Evolutionary conservation across 2,113 vertebrate genomes (phyloP).

Genomic region (Corythoichthys haematopterus): DNA sequence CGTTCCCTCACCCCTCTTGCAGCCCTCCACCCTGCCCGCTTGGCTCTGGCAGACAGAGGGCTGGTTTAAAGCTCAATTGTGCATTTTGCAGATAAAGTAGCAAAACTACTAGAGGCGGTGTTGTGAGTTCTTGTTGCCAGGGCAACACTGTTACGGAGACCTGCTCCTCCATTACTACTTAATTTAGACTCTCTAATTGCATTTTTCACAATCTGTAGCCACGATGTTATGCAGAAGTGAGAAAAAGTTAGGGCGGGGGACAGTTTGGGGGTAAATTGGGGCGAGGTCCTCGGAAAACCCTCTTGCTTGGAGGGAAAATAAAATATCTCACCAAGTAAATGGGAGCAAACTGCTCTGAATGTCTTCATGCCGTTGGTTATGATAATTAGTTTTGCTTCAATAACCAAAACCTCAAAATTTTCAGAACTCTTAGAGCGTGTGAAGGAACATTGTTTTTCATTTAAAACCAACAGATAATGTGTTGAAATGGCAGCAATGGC

Average conservation of each 20-base stretch:
- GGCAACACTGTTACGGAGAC: conserved; percentile 95
- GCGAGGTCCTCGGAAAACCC: conserved; percentile 28
- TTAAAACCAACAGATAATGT: conserved; percentile 36
- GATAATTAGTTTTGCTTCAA: conserved; percentile 49
- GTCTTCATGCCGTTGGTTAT: conserved; percentile 37
- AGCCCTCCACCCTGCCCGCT: conserved; percentile 73
- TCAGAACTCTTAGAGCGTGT: conserved; percentile 24
- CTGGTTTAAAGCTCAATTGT: conserved; percentile 99
- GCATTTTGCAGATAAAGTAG: conserved; percentile 99
- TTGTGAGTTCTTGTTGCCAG: conserved; percentile 95
- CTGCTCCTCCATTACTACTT: conserved; percentile 99
- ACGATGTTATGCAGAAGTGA: conserved; percentile 72
- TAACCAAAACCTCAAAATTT: conserved; percentile 39
- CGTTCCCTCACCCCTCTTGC: conserved; percentile 21
- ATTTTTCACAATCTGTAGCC: conserved; percentile 97
- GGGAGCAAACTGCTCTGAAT: conserved; percentile 31
- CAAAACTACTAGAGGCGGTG: conserved; percentile 98
- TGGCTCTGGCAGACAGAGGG: conserved; percentile 84
- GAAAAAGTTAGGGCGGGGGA: conserved; percentile 25
- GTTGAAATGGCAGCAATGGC: conserved; percentile 6
- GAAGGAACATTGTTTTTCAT: conserved; percentile 27
- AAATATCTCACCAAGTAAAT: conserved; percentile 28
- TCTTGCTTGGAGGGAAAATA: conserved; percentile 29
- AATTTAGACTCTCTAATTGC: conserved; percentile 99
- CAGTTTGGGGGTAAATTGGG: conserved; percentile 1